Percentiles rank a stretch among this genome's conserved stretches.
Evolutionary conservation across 2,888 invertebrate genomes (phyloP).

Genomic region (Drosophila engyochracea): DNA sequence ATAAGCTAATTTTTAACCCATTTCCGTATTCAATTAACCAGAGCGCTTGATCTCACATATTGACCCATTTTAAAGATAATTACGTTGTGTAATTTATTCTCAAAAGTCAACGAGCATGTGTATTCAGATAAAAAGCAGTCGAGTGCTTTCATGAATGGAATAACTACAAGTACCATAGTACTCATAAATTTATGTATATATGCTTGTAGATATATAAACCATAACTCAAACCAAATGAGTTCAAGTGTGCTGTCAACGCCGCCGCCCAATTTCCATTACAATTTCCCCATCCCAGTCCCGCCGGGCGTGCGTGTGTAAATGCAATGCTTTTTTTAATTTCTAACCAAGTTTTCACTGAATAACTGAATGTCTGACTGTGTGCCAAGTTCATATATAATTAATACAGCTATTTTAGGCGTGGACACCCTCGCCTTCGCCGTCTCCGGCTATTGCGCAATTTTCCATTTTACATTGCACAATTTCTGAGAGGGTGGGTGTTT

Average conservation of each 20-base stretch:
- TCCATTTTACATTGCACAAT: constrained; percentile 53
- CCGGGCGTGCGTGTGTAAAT: constrained; percentile 47
- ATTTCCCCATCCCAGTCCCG: neutral
- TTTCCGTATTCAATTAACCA: constrained; percentile 39
- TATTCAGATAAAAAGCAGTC: constrained; percentile 19
- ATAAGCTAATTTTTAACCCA: constrained; percentile 23
- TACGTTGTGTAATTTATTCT: constrained; percentile 39
- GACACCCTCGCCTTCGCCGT: constrained; percentile 13
- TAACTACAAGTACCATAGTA: constrained; percentile 4
- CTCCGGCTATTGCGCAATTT: constrained; percentile 61
- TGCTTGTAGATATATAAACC: constrained; percentile 3
- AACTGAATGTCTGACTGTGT: constrained; percentile 12
- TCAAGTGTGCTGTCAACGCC: constrained; percentile 63
- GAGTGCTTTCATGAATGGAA: constrained; percentile 38
- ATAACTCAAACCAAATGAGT: constrained; percentile 49
- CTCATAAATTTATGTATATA: neutral
- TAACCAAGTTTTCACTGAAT: constrained; percentile 41
- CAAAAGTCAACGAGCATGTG: constrained; percentile 16
- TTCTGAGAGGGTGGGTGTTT: constrained; percentile 23
- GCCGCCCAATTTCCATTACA: constrained; percentile 32
- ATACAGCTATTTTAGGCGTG: constrained; percentile 58
- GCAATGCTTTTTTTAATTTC: constrained; percentile 26
- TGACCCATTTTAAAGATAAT: constrained; percentile 53
- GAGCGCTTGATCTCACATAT: constrained; percentile 50
- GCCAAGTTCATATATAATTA: constrained; percentile 75